Conservation (phyloP, 2,888 invertebrate genomes). For the Melolontha melolontha region DNA sequence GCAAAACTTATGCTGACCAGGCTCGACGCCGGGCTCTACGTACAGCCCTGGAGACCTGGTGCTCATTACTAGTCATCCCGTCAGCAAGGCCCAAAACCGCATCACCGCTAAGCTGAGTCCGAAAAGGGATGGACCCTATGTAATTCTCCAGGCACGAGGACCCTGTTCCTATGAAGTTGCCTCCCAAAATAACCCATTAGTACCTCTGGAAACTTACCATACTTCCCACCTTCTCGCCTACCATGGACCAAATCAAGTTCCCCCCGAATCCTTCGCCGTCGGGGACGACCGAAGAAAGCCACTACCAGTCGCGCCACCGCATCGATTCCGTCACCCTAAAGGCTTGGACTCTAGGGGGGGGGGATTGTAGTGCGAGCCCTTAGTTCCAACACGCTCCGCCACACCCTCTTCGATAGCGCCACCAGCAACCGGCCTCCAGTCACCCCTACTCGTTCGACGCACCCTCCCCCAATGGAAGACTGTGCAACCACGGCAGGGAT, state of each 20-base stretch:
- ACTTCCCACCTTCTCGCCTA: constrained; percentile 1
- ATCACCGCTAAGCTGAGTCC: constrained; percentile 50
- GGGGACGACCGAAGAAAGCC: constrained; percentile 10
- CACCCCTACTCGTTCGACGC: too few species aligned
- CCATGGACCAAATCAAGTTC: background rate
- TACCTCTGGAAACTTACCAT: constrained; percentile 2
- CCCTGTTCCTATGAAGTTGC: constrained; percentile 11
- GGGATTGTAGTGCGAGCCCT: too few species aligned
- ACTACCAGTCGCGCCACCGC: background rate
- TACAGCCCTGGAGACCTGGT: constrained; percentile 27
- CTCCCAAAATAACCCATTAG: background rate
- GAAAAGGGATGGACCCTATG: constrained; percentile 52
- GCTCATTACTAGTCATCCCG: constrained; percentile 12
- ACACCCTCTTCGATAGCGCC: too few species aligned
- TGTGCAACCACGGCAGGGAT: too few species aligned
- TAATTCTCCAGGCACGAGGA: constrained; percentile 35
- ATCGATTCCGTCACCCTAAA: background rate
- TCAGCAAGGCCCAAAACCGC: constrained; percentile 16
- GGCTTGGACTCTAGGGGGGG: too few species aligned
- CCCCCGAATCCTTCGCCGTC: background rate
- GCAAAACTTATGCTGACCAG: constrained; percentile 30
- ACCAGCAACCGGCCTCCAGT: too few species aligned
- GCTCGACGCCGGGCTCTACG: constrained; percentile 18
- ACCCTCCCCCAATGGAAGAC: too few species aligned
- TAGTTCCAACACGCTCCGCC: too few species aligned